Conservation (phyloP, 2,113 vertebrate genomes). For the Symphodus melops region DNA sequence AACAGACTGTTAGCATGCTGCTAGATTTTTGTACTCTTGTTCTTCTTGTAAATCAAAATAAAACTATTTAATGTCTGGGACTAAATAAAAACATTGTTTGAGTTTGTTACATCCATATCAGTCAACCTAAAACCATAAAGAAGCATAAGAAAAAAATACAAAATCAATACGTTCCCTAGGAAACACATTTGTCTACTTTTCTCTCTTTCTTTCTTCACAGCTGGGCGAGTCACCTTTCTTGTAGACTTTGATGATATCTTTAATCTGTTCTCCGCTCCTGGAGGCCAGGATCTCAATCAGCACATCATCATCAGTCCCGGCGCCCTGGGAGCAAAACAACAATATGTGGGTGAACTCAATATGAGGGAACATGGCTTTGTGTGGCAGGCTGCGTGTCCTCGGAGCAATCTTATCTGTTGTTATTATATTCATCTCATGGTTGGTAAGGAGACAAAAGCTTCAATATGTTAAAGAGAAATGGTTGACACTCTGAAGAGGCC, state of each 20-base stretch:
- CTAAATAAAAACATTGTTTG: too few species aligned
- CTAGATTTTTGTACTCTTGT: too few species aligned
- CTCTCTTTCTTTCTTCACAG: background rate
- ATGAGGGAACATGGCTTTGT: background rate
- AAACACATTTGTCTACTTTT: background rate
- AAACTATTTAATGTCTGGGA: too few species aligned
- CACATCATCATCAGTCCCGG: slow-evolving; percentile 92
- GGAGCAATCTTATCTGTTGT: background rate
- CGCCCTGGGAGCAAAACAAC: slow-evolving; percentile 83
- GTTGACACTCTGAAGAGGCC: background rate
- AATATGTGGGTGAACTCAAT: slow-evolving; percentile 15
- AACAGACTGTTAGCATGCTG: too few species aligned
- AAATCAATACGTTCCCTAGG: background rate
- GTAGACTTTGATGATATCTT: slow-evolving; percentile 88
- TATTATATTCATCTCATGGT: background rate
- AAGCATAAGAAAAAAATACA: background rate
- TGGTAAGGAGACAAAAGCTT: background rate
- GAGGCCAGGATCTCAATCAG: slow-evolving; percentile 95
- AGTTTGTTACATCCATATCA: too few species aligned
- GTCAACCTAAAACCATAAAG: background rate
- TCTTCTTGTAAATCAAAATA: too few species aligned
- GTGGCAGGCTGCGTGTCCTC: background rate
- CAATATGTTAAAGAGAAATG: background rate
- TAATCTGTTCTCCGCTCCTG: slow-evolving; percentile 86
- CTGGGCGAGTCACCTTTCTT: slow-evolving; percentile 86